These are phyloP conservation scores for Hemibagrus wyckioides DNA, from an alignment of 2,113 vertebrate species.

Conservation along the genomic window DNA sequence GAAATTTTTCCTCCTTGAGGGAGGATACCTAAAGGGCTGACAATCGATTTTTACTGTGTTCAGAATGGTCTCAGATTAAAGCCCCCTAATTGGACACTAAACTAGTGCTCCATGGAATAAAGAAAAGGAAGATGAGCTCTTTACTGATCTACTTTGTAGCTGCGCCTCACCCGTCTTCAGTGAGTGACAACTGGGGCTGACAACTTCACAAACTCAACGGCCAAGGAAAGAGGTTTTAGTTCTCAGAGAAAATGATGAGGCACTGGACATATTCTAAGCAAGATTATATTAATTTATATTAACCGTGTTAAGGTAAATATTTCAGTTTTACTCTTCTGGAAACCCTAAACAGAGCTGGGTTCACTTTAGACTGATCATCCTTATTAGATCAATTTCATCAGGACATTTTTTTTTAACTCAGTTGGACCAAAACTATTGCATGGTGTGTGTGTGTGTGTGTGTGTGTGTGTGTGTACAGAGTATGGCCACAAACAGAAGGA, in stretches of 20 bases:
- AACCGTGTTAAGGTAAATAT: slow-evolving; percentile 31
- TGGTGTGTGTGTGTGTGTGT: slow-evolving; percentile 55
- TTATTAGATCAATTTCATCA: slow-evolving; percentile 55
- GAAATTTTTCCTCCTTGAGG: slow-evolving; percentile 27
- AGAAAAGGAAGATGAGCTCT: slow-evolving; percentile 19
- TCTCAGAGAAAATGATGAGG: slow-evolving; percentile 47
- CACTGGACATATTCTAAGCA: slow-evolving; percentile 51
- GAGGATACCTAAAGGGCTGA: slow-evolving; percentile 50
- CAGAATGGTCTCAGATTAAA: slow-evolving; percentile 34
- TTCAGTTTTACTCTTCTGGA: slow-evolving; percentile 40
- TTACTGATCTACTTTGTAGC: slow-evolving; percentile 24
- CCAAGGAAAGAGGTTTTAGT: slow-evolving; percentile 33
- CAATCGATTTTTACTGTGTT: slow-evolving; percentile 50
- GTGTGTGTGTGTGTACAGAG: slow-evolving; percentile 41
- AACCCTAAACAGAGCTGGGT: slow-evolving; percentile 39
- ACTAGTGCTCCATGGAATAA: slow-evolving; percentile 36
- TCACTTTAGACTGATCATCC: slow-evolving; percentile 57
- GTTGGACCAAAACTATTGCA: slow-evolving; percentile 70
- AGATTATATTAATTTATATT: slow-evolving; percentile 44
- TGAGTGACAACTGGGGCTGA: slow-evolving; percentile 33
- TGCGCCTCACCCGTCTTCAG: slow-evolving; percentile 26
- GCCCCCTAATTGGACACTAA: slow-evolving; percentile 37
- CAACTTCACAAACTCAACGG: slow-evolving; percentile 32
- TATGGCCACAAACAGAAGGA: slow-evolving; percentile 41
- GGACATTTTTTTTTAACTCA: slow-evolving; percentile 55